A percentile compares a stretch with the other conserved stretches of the same genome.
These are phyloP conservation scores for Eupithecia pulchellata DNA, from an alignment of 2,888 invertebrate genomes.

Conservation along the genomic window DNA sequence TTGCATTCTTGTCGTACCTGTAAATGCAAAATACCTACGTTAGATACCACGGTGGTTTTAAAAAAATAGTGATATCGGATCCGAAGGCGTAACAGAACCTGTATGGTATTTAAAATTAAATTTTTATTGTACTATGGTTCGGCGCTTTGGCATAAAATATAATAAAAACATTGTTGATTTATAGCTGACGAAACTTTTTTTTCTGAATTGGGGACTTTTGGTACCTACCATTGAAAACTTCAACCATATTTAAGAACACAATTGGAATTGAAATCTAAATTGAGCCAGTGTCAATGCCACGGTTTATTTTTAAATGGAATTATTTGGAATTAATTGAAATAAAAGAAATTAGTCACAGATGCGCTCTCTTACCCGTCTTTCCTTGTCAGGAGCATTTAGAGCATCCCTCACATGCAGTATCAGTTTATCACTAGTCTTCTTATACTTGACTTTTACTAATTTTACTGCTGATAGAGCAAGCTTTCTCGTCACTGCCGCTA, in stretches of 20 bases:
- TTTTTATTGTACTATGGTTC: no score
- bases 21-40: background rate
- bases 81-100: no score
- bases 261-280: background rate
- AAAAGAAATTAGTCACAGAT: background rate
- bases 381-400: slow-evolving; percentile 73
- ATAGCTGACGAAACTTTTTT: no score
- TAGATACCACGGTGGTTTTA: background rate
- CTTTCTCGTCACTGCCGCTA: slow-evolving; percentile 87
- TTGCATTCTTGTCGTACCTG: slow-evolving; percentile 68
- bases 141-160: background rate
- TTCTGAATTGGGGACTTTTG: no score
- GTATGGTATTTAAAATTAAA: no score
- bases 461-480: slow-evolving; percentile 66
- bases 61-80: no score
- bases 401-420: slow-evolving; percentile 80
- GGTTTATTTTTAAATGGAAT: no score
- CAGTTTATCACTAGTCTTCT: slow-evolving; percentile 70
- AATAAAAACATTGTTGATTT: no score
- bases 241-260: background rate
- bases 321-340: background rate
- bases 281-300: background rate
- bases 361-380: slow-evolving; percentile 62
- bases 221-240: no score
- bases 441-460: slow-evolving; percentile 84